Evolutionary conservation across 2,888 invertebrate genomes (phyloP).

Genomic region (Dynastes maya): DNA sequence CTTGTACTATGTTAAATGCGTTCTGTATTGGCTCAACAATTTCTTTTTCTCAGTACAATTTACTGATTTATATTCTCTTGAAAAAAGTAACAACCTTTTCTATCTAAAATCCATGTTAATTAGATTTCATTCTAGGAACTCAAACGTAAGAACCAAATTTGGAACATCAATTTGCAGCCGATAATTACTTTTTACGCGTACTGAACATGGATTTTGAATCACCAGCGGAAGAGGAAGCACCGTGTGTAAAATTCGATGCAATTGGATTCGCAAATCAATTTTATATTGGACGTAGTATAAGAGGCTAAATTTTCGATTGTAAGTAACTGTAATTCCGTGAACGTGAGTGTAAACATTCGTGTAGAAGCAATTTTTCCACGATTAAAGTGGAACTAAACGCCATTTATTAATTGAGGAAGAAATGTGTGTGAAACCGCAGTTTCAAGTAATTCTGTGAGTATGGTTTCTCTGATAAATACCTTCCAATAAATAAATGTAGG

Average conservation of each 20-base stretch:
- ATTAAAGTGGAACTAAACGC: conserved; percentile 8
- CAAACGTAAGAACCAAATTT: not conserved
- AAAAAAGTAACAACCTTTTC: too few relatives aligned
- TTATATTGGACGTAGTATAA: not conserved
- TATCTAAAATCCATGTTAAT: too few relatives aligned
- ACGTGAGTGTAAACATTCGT: not conserved
- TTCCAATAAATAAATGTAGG: too few relatives aligned
- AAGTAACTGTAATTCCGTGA: not conserved
- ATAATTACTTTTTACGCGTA: not conserved
- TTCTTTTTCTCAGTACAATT: too few relatives aligned
- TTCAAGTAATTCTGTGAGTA: not conserved
- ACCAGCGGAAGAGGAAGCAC: conserved; percentile 3
- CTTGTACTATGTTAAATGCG: too few relatives aligned
- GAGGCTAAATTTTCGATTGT: conserved; percentile 1
- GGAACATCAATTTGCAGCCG: not conserved
- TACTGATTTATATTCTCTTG: too few relatives aligned
- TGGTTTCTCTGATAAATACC: not conserved
- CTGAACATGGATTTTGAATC: not conserved
- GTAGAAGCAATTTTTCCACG: not conserved
- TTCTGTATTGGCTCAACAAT: too few relatives aligned
- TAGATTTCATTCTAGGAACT: too few relatives aligned
- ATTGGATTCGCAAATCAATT: not conserved
- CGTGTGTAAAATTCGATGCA: not conserved
- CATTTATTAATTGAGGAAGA: conserved; percentile 13
- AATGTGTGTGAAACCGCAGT: conserved; percentile 5